Conservation (phyloP, 2,113 vertebrate genomes). For the Columba janthina region DNA sequence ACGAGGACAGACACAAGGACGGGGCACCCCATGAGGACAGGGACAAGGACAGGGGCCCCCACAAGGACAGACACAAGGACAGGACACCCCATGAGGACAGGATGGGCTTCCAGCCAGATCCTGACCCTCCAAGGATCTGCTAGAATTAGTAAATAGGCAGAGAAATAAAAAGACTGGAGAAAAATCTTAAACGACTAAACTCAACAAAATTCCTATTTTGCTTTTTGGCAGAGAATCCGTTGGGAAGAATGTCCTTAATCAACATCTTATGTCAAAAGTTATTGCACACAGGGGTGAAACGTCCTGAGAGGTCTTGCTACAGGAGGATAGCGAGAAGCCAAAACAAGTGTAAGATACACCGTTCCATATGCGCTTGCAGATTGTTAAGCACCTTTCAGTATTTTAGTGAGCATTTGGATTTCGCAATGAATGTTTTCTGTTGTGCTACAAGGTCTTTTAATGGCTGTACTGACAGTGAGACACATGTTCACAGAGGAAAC, state of each 20-base stretch:
- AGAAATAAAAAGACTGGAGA: neutral
- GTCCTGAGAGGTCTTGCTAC: neutral
- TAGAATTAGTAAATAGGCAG: neutral
- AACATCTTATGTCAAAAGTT: accelerated
- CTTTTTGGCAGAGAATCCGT: neutral
- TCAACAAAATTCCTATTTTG: neutral
- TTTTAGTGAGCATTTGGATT: neutral
- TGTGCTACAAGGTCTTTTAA: neutral
- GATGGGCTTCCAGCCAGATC: neutral
- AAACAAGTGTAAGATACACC: neutral
- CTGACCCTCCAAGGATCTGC: neutral
- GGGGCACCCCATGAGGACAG: too few relatives aligned
- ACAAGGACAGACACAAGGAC: too few relatives aligned
- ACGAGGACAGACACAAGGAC: too few relatives aligned
- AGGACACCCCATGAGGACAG: neutral
- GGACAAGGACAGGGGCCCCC: too few relatives aligned
- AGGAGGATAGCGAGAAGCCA: neutral
- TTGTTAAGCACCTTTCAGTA: neutral
- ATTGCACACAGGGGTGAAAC: neutral
- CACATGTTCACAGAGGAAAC: neutral
- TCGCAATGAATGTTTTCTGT: neutral
- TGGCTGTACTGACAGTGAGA: neutral
- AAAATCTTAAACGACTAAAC: neutral
- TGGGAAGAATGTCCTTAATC: neutral
- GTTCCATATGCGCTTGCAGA: neutral